Evolutionary conservation across 2,888 invertebrate species (phyloP).

Genomic region (Himalopsyche japonica): DNA sequence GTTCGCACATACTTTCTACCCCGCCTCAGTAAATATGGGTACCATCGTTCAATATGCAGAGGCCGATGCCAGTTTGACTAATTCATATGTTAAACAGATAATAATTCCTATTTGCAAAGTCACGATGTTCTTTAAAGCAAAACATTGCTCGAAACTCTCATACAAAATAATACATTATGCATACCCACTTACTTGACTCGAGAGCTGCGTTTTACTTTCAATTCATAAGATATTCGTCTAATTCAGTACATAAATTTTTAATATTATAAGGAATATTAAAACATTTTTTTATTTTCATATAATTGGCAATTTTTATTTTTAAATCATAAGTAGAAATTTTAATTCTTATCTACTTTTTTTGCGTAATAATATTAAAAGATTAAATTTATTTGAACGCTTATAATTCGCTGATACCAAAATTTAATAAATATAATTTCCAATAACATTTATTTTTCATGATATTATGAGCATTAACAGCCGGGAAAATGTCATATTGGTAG

Average conservation of each 20-base stretch:
- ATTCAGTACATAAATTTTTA: neutral
- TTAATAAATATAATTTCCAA: no score
- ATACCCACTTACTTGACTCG: neutral
- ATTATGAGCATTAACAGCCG: no score
- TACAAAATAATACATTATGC: neutral
- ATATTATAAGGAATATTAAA: neutral
- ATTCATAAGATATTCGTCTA: neutral
- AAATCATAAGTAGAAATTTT: no score
- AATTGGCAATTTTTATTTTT: no score
- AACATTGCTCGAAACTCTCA: neutral
- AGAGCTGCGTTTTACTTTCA: neutral
- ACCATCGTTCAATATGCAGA: neutral
- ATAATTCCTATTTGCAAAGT: conserved; percentile 20
- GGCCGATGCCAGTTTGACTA: neutral
- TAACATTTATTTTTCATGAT: no score
- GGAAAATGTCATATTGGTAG: no score
- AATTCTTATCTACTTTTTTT: no score
- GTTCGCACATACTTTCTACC: neutral
- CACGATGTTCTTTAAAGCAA: conserved; percentile 4
- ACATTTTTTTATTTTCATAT: no score
- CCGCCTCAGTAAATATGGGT: neutral
- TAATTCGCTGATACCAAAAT: no score
- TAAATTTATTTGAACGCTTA: no score
- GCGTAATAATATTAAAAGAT: no score
- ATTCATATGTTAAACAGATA: conserved; percentile 12